Base-by-base conservation (phyloP, 1,140 invertebrate species). In the Stegodyphus dumicola region DNA sequence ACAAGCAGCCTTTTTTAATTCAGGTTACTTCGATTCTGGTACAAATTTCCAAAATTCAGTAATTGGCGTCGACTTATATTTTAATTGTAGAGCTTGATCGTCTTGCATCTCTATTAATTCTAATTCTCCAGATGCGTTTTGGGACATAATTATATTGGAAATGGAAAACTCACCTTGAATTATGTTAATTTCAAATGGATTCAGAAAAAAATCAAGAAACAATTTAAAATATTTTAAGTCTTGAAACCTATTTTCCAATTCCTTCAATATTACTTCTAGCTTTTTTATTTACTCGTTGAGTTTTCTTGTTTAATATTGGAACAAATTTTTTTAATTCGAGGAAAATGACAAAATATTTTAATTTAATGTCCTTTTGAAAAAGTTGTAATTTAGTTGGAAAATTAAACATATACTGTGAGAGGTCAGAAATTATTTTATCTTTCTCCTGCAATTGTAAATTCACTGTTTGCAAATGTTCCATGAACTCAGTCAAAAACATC, bases 401-500 rank as follows among this genome's bases (percentile, higher is more conserved):
- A 17, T 52, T 54, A 56, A 75, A 75, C 17, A 75, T 75, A 54
- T 15, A 54, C 73, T 75, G 49, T 53, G 49, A 9, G 53, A 75
- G 51, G 53, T 52, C 73, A 75, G 73, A 54, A n/a, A 53, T 17
- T 9, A 75, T 75, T 56, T 75, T 75, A 75, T 75, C 10, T 56
- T 75, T 75, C 73, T 52, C 17, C 53, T 75, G 73, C 51, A 75
- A 54, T 54, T 13, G 5, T 56, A 75, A 75, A 56, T 54, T 75
- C 51, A 75, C 51, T 13, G 73, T 75, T 52, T 75, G 73, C 53
- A 75, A 56, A 75, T 75, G 54, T 17, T 52, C 17, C 52, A 75
- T 54, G 4, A 75, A 74, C 2, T 78, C 78, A 69, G 74, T 74
- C 56, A 78, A 67, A 49, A 78, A 78, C 80, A 87, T 85, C 33